phyloP scores from a whole-genome alignment of 2,113 vertebrate genomes.

The Podocnemis expansa region DNA sequence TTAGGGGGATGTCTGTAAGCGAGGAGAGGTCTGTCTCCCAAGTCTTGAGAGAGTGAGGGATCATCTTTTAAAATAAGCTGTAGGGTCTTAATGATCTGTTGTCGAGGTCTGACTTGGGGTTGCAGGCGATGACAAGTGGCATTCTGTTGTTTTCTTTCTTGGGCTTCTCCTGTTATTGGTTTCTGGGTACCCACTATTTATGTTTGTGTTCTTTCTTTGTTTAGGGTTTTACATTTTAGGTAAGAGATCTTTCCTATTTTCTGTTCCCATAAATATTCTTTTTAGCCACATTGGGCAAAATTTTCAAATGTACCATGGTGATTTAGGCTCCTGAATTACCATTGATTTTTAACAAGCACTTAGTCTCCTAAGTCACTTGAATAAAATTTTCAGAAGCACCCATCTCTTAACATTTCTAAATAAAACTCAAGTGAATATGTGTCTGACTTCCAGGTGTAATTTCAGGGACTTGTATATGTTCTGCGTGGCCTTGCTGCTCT shows the following conservation, averaged over 20 bases:
- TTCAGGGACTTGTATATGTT: neutral
- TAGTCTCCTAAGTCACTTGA: neutral
- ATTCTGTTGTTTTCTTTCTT: no score
- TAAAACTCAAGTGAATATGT: neutral
- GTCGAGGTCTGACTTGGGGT: no score
- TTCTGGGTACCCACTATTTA: no score
- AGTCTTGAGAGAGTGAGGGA: no score
- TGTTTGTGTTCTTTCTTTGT: neutral
- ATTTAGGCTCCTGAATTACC: no score
- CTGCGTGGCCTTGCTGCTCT: neutral
- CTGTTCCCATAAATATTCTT: constrained; percentile 10
- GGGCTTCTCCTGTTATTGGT: no score
- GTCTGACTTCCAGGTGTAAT: neutral
- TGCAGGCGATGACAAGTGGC: no score
- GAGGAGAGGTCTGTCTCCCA: no score
- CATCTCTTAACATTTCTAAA: neutral
- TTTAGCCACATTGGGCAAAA: neutral
- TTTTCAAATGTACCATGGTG: neutral
- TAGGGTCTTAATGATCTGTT: no score
- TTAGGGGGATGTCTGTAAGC: no score
- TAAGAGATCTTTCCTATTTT: neutral
- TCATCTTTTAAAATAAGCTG: no score
- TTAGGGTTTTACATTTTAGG: constrained; percentile 5
- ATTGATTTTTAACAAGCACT: no score
- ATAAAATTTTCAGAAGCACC: neutral